phyloP scores from a whole-genome alignment of 1,140 invertebrate species.

The Drosophila truncata region DNA sequence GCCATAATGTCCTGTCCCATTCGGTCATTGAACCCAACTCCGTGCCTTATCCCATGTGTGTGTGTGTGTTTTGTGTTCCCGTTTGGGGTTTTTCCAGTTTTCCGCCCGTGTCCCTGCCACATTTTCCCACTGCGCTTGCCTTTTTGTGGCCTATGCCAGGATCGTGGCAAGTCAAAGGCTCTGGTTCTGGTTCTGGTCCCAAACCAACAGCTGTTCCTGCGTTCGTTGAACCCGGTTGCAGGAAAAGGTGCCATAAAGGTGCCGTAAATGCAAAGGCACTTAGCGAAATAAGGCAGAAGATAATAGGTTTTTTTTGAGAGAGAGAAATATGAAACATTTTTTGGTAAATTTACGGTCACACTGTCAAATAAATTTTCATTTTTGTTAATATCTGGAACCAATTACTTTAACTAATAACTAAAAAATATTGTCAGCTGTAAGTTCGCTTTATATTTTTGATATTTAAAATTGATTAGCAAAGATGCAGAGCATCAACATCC shows the following conservation, averaged over 20 bases:
- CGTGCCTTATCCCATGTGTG: background rate
- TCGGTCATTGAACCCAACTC: slow-evolving; percentile 66
- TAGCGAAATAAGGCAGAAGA: background rate
- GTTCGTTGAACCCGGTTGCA: slow-evolving; percentile 41
- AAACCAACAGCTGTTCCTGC: slow-evolving; percentile 44
- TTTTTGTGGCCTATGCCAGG: slow-evolving; percentile 19
- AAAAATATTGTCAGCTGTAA: background rate
- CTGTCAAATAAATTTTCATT: no score
- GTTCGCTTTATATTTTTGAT: background rate
- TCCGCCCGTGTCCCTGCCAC: slow-evolving; percentile 17
- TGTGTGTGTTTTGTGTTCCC: slow-evolving; percentile 10
- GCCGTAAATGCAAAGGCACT: background rate
- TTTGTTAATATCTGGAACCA: no score
- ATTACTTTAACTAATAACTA: no score
- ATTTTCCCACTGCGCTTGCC: slow-evolving; percentile 24
- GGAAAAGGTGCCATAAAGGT: slow-evolving; percentile 11
- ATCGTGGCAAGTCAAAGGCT: slow-evolving; percentile 32
- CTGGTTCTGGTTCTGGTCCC: background rate
- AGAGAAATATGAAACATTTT: no score
- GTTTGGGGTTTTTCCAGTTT: slow-evolving; percentile 48
- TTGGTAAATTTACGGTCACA: no score
- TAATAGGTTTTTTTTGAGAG: background rate
- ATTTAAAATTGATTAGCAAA: background rate
- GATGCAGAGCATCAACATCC: background rate
- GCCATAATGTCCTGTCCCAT: slow-evolving; percentile 48